Conservation (phyloP, 2,113 vertebrate species). For the Bufo gargarizans region DNA sequence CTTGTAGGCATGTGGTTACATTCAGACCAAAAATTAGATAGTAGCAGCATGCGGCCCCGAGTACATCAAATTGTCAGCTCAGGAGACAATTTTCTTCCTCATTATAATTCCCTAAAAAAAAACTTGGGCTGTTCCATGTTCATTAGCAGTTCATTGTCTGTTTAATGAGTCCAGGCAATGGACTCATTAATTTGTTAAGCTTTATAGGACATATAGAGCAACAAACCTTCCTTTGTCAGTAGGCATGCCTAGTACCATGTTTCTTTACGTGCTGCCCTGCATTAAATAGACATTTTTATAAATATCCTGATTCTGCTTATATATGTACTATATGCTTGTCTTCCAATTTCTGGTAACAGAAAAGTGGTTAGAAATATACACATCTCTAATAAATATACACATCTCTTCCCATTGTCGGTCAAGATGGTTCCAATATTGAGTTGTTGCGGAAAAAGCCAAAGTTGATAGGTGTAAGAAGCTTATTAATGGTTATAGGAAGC, state of each 20-base stretch:
- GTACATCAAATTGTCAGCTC: conserved; percentile 1
- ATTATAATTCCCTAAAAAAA: conserved; percentile 34
- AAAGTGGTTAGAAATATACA: too few relatives aligned
- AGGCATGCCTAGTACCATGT: background rate
- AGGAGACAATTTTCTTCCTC: conserved; percentile 9
- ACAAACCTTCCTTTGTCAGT: background rate
- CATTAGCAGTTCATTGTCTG: conserved; percentile 42
- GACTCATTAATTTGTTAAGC: background rate
- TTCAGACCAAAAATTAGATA: conserved; percentile 3
- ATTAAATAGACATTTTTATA: background rate
- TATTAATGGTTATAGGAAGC: too few relatives aligned
- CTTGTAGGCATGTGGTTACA: conserved; percentile 12
- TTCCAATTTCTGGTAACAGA: background rate
- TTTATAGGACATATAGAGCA: background rate
- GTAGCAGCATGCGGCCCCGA: conserved; percentile 18
- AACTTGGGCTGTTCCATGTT: conserved; percentile 21
- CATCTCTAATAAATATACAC: too few relatives aligned
- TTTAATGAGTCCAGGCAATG: conserved; percentile 40
- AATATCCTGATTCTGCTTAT: background rate
- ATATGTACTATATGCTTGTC: background rate
- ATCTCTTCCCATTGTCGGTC: too few relatives aligned
- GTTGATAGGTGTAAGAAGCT: too few relatives aligned
- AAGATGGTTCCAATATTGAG: too few relatives aligned
- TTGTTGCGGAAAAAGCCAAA: too few relatives aligned
- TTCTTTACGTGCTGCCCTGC: background rate